A percentile compares a stretch with the other conserved stretches of the same genome.
Evolutionary conservation across 2,797 vertebrate genomes (phyloP).

Genomic region (Microcaecilia unicolor): DNA sequence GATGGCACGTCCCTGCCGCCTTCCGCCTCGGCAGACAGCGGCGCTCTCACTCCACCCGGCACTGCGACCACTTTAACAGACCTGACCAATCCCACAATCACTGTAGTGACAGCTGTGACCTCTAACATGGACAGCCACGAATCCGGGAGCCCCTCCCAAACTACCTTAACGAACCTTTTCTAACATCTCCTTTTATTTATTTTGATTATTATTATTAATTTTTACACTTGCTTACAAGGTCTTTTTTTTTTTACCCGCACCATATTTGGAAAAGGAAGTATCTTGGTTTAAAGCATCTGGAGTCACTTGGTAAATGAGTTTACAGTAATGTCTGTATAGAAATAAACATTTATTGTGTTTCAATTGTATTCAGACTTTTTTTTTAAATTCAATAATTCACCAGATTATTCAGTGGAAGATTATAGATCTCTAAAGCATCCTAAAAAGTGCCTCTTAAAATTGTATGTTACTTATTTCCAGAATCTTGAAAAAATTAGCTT

Average conservation of each 20-base stretch:
- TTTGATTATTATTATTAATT: slow-evolving; percentile 43
- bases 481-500: slow-evolving; percentile 35
- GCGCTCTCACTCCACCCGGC: slow-evolving; percentile 92
- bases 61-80: slow-evolving; percentile 97
- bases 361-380: slow-evolving; percentile 37
- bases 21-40: slow-evolving; percentile 94
- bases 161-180: slow-evolving; percentile 99
- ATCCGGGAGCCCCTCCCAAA: slow-evolving; percentile 96
- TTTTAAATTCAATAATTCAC: slow-evolving; percentile 14
- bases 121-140: slow-evolving; percentile 98
- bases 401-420: slow-evolving; percentile 33
- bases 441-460: slow-evolving; percentile 70
- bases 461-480: slow-evolving; percentile 72
- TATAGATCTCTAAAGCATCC: slow-evolving; percentile 41
- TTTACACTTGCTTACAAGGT: slow-evolving; percentile 59
- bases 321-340: slow-evolving; percentile 44
- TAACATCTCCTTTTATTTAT: slow-evolving; percentile 71
- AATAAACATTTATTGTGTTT: slow-evolving; percentile 29
- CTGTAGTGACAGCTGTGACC: slow-evolving; percentile 95
- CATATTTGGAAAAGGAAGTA: slow-evolving; percentile 72
- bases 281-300: slow-evolving; percentile 80
- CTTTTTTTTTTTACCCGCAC: slow-evolving; percentile 61
- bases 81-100: slow-evolving; percentile 98
- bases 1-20: slow-evolving; percentile 92
- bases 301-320: slow-evolving; percentile 79